phyloP scores from a whole-genome alignment of 2,113 vertebrate species.

The Spizaetus ornatus region DNA sequence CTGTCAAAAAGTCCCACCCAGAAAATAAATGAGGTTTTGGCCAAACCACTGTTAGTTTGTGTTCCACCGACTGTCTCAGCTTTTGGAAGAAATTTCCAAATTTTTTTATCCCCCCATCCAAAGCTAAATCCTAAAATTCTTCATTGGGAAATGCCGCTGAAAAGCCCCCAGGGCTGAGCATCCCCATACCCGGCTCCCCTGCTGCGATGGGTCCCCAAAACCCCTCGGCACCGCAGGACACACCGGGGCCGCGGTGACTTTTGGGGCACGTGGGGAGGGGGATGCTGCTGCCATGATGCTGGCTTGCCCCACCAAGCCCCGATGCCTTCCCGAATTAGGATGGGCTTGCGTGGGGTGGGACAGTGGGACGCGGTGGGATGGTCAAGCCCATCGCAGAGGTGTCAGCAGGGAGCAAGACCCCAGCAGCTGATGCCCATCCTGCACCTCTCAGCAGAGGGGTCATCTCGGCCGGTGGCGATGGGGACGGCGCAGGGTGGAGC shows the following conservation, averaged over 20 bases:
- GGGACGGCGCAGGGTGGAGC: neutral
- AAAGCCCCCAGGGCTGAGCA: neutral
- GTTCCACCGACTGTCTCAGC: neutral
- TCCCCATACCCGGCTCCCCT: neutral
- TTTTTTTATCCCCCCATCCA: neutral
- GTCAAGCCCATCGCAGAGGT: neutral
- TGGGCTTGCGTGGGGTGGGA: fast-evolving
- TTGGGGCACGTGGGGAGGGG: fast-evolving
- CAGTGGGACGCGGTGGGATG: fast-evolving
- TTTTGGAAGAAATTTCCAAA: neutral
- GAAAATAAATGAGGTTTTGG: neutral
- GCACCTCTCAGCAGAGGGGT: neutral
- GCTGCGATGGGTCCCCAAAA: fast-evolving
- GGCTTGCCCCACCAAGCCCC: neutral
- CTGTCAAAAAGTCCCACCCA: neutral
- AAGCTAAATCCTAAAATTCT: neutral
- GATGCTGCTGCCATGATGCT: fast-evolving
- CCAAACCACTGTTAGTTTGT: neutral
- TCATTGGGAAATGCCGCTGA: neutral
- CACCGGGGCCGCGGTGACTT: fast-evolving
- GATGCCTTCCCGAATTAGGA: fast-evolving
- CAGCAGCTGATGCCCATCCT: neutral
- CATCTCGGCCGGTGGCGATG: fast-evolving
- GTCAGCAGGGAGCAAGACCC: neutral
- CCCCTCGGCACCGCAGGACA: fast-evolving